Conservation (phyloP, 2,113 vertebrate species). For the Chrysemys picta region DNA sequence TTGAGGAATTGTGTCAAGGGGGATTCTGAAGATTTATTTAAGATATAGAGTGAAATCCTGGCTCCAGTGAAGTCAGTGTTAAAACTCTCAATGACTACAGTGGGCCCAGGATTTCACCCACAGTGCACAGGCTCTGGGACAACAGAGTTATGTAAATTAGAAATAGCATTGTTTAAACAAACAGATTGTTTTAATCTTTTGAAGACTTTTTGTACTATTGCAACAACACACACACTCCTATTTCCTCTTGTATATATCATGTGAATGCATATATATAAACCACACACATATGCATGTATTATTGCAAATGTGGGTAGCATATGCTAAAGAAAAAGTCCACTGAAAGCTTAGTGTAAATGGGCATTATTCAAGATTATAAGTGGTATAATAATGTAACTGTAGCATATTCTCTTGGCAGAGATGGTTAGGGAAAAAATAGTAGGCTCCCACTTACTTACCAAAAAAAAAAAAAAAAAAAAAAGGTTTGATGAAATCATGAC, state of each 20-base stretch:
- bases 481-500: background rate
- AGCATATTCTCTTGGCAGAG: background rate
- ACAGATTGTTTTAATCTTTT: background rate
- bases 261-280: background rate
- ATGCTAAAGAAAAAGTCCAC: background rate
- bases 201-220: background rate
- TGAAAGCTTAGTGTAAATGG: background rate
- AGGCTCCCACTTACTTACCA: background rate
- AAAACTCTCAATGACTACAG: background rate
- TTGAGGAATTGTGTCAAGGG: background rate
- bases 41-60: background rate
- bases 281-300: background rate
- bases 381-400: background rate
- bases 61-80: background rate
- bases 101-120: background rate
- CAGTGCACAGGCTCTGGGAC: background rate
- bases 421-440: background rate
- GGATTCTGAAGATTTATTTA: background rate
- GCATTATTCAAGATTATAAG: background rate
- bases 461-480: too few relatives aligned
- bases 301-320: background rate
- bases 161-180: background rate
- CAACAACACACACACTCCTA: background rate
- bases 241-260: background rate
- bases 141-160: background rate